Base-by-base conservation (phyloP, 2,888 invertebrate species). In the Apotomis betuletana region DNA sequence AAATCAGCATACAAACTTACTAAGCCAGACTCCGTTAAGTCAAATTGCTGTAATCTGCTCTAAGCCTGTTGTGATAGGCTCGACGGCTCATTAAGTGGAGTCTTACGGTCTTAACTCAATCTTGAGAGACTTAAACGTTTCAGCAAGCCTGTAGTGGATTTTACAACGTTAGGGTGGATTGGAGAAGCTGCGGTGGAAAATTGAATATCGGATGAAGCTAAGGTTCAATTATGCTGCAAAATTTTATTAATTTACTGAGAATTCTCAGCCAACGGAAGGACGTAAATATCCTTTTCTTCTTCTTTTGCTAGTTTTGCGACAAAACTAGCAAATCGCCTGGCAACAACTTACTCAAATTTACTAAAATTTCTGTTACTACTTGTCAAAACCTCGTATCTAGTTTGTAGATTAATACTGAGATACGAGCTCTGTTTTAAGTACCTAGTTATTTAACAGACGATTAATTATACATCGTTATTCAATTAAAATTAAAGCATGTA, bases 1-100 rank as follows among this genome's bases (percentile, higher is more conserved):
- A 36, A 54, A 41, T 63, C 52, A 54, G 41, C 10, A 12, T 61
- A 58, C 44, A 44, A 41, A 55, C 54, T 64, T 52, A 13, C 44
- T 41, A 63, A 64, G 64, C 64, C 55, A 4, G 44, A 54, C 55
- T 54, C 64, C 73, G 75, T 72, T 74, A 65, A 78, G 75, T 74
- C 76, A 79, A 80, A 81, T 81, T 79, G 77, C 78, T 63, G 74
- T 79, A 78, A 80, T 79, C 78, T 77, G 55, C 62, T 67, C 69
- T 74, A 75, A 79, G 75, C 77, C 76, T 69, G 73, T 71, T 74
- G 73, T 77, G 74, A 78, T 76, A 78, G 78, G 77, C 74, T 6
- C 59, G 38, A 36, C 70, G 77, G 75, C 77, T 79, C 80, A 79
- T 80, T 79, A 79, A 76, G 70, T 78, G 74, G 74, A 51, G 64